phyloP scores from a whole-genome alignment of 2,888 invertebrate genomes.

The Tetheella fluctuosa region DNA sequence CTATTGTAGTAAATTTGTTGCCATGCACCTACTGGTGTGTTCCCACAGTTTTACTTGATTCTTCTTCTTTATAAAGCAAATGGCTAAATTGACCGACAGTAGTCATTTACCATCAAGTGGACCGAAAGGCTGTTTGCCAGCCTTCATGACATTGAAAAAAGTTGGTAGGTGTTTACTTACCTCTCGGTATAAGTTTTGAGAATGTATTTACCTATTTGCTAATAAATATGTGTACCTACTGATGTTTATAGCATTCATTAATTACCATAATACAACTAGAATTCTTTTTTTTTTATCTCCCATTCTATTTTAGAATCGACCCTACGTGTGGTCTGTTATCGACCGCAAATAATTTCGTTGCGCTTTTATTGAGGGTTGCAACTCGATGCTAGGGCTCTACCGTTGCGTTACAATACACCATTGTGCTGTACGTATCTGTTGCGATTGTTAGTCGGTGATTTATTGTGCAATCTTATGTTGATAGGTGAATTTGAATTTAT shows the following conservation, averaged over 20 bases:
- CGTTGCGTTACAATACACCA: slow-evolving; percentile 25
- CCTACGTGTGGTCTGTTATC: slow-evolving; percentile 44
- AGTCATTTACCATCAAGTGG: no score
- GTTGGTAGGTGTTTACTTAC: no score
- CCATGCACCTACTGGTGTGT: no score
- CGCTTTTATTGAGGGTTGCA: slow-evolving; percentile 39
- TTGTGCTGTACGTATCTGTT: slow-evolving; percentile 29
- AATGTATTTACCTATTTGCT: no score
- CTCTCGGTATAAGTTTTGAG: no score
- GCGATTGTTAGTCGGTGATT: slow-evolving; percentile 39
- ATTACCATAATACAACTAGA: neutral
- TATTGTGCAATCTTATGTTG: slow-evolving; percentile 36
- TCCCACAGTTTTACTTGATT: no score
- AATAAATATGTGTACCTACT: no score
- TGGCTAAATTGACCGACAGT: no score
- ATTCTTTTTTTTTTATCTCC: neutral
- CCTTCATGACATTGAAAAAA: no score
- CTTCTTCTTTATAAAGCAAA: no score
- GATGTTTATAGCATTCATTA: neutral
- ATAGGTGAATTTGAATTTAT: slow-evolving; percentile 38
- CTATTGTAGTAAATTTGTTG: no score
- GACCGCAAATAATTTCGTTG: slow-evolving; percentile 43
- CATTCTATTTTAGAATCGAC: slow-evolving; percentile 17
- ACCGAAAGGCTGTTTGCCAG: no score
- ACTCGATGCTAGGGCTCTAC: slow-evolving; percentile 34